phyloP scores from a whole-genome alignment of 2,888 invertebrate species.

The Psylliodes chrysocephalus region DNA sequence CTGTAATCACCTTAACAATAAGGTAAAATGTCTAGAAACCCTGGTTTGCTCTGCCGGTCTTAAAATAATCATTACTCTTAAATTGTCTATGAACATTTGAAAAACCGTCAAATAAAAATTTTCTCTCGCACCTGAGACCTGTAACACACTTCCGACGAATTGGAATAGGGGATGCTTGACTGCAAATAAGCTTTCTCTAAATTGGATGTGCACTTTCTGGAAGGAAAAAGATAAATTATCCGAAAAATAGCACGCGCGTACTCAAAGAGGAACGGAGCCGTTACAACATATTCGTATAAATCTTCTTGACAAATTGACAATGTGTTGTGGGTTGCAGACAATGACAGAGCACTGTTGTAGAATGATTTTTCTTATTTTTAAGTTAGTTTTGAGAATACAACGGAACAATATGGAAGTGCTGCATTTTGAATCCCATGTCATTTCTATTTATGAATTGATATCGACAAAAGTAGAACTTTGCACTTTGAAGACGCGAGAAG shows the following conservation, averaged over 20 bases:
- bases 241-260: constrained; percentile 17
- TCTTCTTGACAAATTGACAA: constrained; percentile 61
- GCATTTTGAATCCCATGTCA: no score
- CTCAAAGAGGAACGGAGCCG: constrained; percentile 12
- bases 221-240: constrained; percentile 59
- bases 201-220: constrained; percentile 59
- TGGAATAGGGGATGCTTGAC: constrained; percentile 50
- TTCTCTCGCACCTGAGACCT: constrained; percentile 57
- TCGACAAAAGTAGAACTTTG: no score
- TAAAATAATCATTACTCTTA: no score
- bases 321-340: constrained; percentile 37
- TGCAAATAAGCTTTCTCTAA: constrained; percentile 59
- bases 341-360: constrained; percentile 28
- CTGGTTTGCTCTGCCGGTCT: no score
- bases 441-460: no score
- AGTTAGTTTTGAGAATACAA: background rate
- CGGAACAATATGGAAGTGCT: no score
- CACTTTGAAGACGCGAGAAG: no score
- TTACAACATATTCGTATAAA: constrained; percentile 48
- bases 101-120: no score
- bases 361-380: constrained; percentile 10
- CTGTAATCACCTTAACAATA: no score
- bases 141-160: constrained; percentile 53
- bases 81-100: no score
- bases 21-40: no score